Conservation (phyloP, 2,113 vertebrate genomes). For the Podiceps cristatus region DNA sequence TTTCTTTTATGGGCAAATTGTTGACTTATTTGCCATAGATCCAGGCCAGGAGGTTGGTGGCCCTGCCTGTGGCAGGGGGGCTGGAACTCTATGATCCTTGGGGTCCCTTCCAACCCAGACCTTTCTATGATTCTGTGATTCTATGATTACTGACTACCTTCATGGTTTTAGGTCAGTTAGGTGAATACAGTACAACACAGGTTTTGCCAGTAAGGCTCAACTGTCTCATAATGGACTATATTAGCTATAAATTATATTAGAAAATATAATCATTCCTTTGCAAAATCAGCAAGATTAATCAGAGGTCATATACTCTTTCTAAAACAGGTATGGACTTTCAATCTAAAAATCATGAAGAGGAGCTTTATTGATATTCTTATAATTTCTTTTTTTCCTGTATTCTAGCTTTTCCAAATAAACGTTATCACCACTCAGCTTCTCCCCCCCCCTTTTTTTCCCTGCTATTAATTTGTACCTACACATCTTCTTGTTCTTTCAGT, state of each 20-base stretch:
- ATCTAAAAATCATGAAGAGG: background rate
- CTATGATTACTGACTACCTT: background rate
- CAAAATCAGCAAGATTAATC: background rate
- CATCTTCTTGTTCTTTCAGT: background rate
- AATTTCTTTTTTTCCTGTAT: background rate
- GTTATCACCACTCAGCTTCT: background rate
- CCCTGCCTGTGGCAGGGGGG: too few relatives aligned
- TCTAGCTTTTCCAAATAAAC: background rate
- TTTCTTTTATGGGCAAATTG: background rate
- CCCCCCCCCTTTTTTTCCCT: accelerated
- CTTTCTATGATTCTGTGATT: too few relatives aligned
- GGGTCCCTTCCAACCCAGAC: too few relatives aligned
- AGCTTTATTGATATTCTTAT: background rate
- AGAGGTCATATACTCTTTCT: background rate
- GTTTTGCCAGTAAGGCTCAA: background rate
- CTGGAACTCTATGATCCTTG: too few relatives aligned
- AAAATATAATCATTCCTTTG: background rate
- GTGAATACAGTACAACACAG: background rate
- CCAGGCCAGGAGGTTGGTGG: too few relatives aligned
- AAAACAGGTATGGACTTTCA: background rate
- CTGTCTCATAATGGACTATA: background rate
- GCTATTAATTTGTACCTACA: background rate
- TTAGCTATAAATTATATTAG: background rate
- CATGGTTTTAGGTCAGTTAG: background rate
- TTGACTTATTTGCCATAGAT: background rate